Evolutionary conservation across 2,797 vertebrate species (phyloP), one percentile per base, ranked within the genome.

Genomic region (Chelonia mydas): DNA sequence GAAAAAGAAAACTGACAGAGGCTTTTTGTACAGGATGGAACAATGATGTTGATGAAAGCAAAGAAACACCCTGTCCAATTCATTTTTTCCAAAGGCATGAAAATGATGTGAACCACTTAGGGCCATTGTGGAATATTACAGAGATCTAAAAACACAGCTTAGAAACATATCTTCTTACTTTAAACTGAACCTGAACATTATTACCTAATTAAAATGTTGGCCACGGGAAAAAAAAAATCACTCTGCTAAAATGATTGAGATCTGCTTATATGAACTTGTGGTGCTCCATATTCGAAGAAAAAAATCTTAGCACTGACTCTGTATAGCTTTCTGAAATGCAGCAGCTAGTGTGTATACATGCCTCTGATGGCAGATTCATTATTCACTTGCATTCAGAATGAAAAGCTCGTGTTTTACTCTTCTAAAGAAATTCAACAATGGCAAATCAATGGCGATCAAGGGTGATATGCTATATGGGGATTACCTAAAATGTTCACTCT

Each of bases 371-470:
- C n/a, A 88, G 72, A 88, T 27, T 90, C 17, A 53, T 87, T 83
- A 57, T 74, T 96, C 88, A 61, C 11, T 83, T 84, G 13, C 13
- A 68, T 25, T 86, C 31, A 57, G 11, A 96, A 15, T 27, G 8
- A 90, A 96, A 92, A 68, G 21, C 5, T 77, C 54, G 19, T 28
- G 6, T 5, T 92, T 94, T 89, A 27, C 1, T 81, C 86, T 82
- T 88, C 76, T 84, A 59, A 95, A 47, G 17, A 95, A 84, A 61
- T 28, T 93, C 51, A 83, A 55, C 37, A 95, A 90, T 95, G 95
- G 25, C 31, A 90, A 94, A 94, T 89, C 27, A 74, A 5, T 84
- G 23, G 74, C 27, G 28, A 91, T 4, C 50, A 77, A 81, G 37
- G n/a, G 15, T 90, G 41, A 83, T 9, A 88, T 41, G 50, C 77